Evolutionary conservation across 2,797 vertebrate genomes (phyloP).

Genomic region (Adelosebastes latens): DNA sequence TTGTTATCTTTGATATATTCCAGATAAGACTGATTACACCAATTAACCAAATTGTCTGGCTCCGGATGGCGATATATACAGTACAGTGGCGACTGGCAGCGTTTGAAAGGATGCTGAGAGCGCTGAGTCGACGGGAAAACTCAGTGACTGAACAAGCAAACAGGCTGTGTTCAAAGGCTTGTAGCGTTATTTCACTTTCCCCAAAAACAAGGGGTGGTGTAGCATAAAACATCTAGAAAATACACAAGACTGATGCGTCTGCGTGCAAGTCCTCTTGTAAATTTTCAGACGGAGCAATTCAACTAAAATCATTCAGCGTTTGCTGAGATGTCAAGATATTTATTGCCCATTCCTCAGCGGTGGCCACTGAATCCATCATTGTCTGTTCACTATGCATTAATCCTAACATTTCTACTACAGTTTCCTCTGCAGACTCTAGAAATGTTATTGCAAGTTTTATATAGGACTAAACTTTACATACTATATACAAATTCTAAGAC

Average conservation of each 20-base stretch:
- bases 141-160: constrained; percentile 34
- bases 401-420: neutral
- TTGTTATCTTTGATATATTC: constrained; percentile 73
- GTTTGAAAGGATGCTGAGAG: constrained; percentile 48
- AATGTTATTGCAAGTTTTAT: neutral
- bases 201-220: constrained; percentile 23
- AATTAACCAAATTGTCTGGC: constrained; percentile 78
- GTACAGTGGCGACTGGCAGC: constrained; percentile 45
- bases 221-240: constrained; percentile 13
- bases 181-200: constrained; percentile 18
- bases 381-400: constrained; percentile 18
- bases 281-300: constrained; percentile 34
- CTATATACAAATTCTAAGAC: neutral
- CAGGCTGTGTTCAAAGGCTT: constrained; percentile 19
- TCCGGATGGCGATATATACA: constrained; percentile 36
- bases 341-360: constrained; percentile 25
- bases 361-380: constrained; percentile 17
- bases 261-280: neutral
- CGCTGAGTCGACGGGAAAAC: constrained; percentile 56
- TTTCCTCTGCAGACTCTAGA: neutral
- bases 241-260: constrained; percentile 18
- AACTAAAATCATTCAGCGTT: constrained; percentile 35
- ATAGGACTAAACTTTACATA: constrained; percentile 1
- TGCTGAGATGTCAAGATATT: constrained; percentile 35
- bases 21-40: constrained; percentile 76